Evolutionary conservation across 2,113 vertebrate species (phyloP), one percentile per base, ranked within the genome.

Genomic region (Astatotilapia flaviijosephi): DNA sequence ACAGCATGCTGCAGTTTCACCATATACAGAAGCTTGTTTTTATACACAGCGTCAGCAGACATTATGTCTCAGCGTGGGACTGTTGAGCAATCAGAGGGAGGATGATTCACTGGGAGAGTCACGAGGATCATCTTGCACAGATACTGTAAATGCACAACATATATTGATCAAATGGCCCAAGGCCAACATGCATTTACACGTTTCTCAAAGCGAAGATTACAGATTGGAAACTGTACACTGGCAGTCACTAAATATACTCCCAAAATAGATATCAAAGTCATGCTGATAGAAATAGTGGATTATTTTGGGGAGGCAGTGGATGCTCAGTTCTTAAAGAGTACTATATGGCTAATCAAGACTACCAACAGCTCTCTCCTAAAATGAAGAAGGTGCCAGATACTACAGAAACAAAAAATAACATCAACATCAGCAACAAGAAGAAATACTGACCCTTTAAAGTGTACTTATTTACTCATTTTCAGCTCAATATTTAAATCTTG

Each of bases 221-320:
- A 56, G 33, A 26, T 53, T 23, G 4, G 33, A 83, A 84, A 89
- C 79, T 21, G 33, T 35, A 81, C 42, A 49, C 81, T 51, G 19
- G 42, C 79, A 82, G 83, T 28, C 58, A 51, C 6, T 33, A 83
- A 80, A 90, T 40, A 56, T 54, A 54, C 12, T 31, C 65, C 75
- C n/a, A 60, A 88, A 87, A 86, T 86, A 91, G 54, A 83, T 5
- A 84, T 85, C 53, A 58, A 87, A 77, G 83, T 42, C 40, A 33
- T 8, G 31, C 21, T n/a, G 28, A 81, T 54, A 21, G 83, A 21
- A 47, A 83, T 26, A 55, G 55, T 51, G 33, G 31, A 14, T 80
- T 84, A 84, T 89, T 84, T 75, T 70, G 12, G 19, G 9, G n/a
- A 55, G 19, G 60, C 55, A 26, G 26, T 33, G 26, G 17, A 6